Base-by-base conservation (phyloP, 1,140 invertebrate species). In the Pseudomyrmex cubaensis region DNA sequence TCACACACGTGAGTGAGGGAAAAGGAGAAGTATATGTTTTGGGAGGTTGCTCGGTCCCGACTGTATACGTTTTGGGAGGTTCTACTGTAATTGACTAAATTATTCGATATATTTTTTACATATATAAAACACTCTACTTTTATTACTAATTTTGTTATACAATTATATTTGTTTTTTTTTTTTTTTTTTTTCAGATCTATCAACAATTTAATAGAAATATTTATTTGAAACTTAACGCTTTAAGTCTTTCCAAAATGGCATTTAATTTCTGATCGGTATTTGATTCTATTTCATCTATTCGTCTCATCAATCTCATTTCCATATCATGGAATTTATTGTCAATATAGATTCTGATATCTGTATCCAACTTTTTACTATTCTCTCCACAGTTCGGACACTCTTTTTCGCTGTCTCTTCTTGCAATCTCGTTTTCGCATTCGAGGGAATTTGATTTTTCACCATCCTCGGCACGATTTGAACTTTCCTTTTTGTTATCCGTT, bases 291-390 rank as follows among this genome's bases (percentile, higher is more conserved):
- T 91, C 57, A 17, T 93, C 84, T 35, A 94, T 90, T 87, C 82
- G 90, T 72, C 88, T 63, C 70, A 85, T 92, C 7, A 94, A 48
- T 91, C 78, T 93, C 76, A 64, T 72, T 69, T 95, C 94, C 77
- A 95, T 89, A 72, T 92, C 90, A 64, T 76, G 25, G 17, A 94
- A 90, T 87, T 94, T 94, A 46, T 84, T 85, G 62, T 94, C 93
- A 66, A 95, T 91, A 56, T 92, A 92, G 15, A 66, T 52, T 85
- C 84, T 83, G 5, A 93, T 84, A 57, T 91, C 85, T 46, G 59
- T 75, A 64, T 87, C 74, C 3, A 20, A 59, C 20, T 25, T 57
- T 4, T 77, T 50, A 64, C 8, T 35, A n/a, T 87, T 57, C 5
- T 48, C 56, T 64, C 0, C 25, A 67, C 25, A 67, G 12, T 54